Conservation (phyloP, 2,888 invertebrate species). For the Melieria picta region DNA sequence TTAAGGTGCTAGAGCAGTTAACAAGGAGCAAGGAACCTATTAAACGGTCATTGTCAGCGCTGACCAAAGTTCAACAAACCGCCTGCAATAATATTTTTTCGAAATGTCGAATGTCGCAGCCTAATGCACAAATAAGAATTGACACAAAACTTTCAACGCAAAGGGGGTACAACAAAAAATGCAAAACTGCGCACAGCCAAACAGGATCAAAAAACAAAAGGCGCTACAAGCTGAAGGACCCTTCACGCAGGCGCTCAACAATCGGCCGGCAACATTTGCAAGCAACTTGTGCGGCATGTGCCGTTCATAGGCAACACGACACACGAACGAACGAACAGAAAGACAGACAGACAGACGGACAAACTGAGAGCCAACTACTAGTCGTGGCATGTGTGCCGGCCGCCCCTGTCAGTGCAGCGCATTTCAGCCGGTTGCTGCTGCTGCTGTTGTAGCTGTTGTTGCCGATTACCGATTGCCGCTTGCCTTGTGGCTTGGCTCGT, state of each 20-base stretch:
- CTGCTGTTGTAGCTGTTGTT: not conserved
- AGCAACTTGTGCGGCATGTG: constrained; percentile 49
- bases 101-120: constrained; percentile 17
- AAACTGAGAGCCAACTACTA: too few relatives aligned
- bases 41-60: constrained; percentile 29
- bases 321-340: constrained; percentile 44
- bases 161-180: not conserved
- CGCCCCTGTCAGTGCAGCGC: too few relatives aligned
- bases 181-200: too few relatives aligned
- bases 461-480: not conserved
- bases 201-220: not conserved
- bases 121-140: constrained; percentile 18
- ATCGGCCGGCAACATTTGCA: constrained; percentile 30
- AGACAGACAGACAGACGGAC: not conserved
- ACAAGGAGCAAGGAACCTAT: constrained; percentile 21
- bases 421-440: constrained; percentile 12
- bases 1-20: constrained; percentile 6
- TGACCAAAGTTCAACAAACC: constrained; percentile 29
- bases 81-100: constrained; percentile 14
- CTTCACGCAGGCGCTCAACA: constrained; percentile 6
- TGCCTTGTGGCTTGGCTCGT: constrained; percentile 51
- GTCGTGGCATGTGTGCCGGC: too few relatives aligned
- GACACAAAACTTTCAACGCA: constrained; percentile 7
- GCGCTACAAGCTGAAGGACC: not conserved
- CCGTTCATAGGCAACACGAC: constrained; percentile 45